Conservation (phyloP, 2,888 invertebrate genomes). For the Thera obeliscata region DNA sequence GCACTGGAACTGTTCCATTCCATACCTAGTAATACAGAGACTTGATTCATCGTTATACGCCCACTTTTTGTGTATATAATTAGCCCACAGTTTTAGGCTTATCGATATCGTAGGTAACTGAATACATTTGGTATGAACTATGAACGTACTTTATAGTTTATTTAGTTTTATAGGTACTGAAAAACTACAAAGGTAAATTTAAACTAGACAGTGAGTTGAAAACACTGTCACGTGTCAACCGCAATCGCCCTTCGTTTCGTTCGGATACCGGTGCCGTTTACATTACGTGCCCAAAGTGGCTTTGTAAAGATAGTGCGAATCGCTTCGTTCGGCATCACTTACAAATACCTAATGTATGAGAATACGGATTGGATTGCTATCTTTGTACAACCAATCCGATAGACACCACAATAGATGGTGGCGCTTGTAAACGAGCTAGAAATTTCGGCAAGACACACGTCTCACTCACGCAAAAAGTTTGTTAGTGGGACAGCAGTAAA, state of each 20-base stretch:
- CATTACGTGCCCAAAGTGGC: slow-evolving; percentile 47
- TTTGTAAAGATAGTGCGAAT: slow-evolving; percentile 42
- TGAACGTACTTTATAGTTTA: no score
- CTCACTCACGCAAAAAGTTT: background rate
- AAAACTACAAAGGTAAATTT: background rate
- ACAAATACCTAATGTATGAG: slow-evolving; percentile 29
- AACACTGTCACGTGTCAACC: slow-evolving; percentile 50
- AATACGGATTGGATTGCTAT: background rate
- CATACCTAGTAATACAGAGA: background rate
- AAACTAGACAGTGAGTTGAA: slow-evolving; percentile 33
- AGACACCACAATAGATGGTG: background rate
- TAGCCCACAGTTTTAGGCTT: background rate
- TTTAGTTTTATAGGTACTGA: background rate
- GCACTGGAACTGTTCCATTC: slow-evolving; percentile 19
- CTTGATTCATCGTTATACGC: slow-evolving; percentile 20
- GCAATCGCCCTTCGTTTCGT: slow-evolving; percentile 42
- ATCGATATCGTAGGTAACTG: no score
- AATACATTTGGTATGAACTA: no score
- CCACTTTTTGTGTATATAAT: slow-evolving; percentile 9
- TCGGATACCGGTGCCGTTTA: slow-evolving; percentile 49
- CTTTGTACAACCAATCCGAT: background rate
- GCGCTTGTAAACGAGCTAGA: background rate
- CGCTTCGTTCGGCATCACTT: slow-evolving; percentile 43
- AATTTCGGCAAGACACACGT: background rate
- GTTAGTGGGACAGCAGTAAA: background rate